Percentiles rank a stretch among this genome's conserved stretches.
Evolutionary conservation across 2,797 vertebrate species (phyloP).

Genomic region (Centroberyx gerrardi): DNA sequence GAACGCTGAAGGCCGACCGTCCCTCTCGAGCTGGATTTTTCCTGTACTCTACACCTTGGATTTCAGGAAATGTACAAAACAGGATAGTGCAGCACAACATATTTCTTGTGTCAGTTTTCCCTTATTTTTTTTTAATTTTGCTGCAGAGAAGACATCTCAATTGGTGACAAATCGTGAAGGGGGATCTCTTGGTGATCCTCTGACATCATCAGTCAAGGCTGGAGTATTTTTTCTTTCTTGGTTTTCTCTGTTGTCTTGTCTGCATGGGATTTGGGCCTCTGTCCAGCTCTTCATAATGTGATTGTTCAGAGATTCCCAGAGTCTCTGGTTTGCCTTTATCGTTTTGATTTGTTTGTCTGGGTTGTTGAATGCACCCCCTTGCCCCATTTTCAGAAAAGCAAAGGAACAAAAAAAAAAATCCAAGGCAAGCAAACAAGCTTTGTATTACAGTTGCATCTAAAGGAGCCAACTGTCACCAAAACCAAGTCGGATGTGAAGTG

Average conservation of each 20-base stretch:
- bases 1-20: slow-evolving; percentile 66
- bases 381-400: slow-evolving; percentile 3
- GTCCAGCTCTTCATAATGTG: neutral
- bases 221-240: slow-evolving; percentile 44
- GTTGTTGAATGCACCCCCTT: neutral
- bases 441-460: slow-evolving; percentile 21
- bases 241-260: slow-evolving; percentile 16
- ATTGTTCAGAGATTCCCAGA: slow-evolving; percentile 19
- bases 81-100: slow-evolving; percentile 75
- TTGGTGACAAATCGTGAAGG: neutral
- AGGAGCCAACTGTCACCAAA: slow-evolving; percentile 34
- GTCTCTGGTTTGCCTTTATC: neutral
- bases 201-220: slow-evolving; percentile 70
- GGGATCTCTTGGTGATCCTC: slow-evolving; percentile 43
- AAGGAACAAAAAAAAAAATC: slow-evolving; percentile 11
- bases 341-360: neutral
- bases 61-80: slow-evolving; percentile 85
- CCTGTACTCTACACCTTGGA: slow-evolving; percentile 77
- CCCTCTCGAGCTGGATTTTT: slow-evolving; percentile 70
- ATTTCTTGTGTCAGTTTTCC: slow-evolving; percentile 72
- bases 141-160: neutral
- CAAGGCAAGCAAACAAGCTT: slow-evolving; percentile 32
- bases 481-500: slow-evolving; percentile 57
- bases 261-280: slow-evolving; percentile 5
- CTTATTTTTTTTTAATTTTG: slow-evolving; percentile 19